Percentiles rank a stretch among this genome's conserved stretches.
phyloP scores from a whole-genome alignment of 2,797 vertebrate genomes.

The Gymnothorax javanicus region DNA sequence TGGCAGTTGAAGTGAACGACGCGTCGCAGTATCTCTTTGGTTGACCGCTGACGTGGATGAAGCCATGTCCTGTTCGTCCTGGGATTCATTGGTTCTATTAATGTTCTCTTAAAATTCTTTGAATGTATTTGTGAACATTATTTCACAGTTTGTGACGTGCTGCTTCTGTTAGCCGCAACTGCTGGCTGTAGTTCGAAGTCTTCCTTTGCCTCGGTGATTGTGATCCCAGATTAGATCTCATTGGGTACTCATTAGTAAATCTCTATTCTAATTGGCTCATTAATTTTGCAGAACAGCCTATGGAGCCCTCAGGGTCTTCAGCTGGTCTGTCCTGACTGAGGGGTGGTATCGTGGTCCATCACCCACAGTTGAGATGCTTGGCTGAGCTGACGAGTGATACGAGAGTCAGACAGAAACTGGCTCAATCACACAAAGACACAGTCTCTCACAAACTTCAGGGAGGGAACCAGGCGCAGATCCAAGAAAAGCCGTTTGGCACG shows the following conservation, averaged over 20 bases:
- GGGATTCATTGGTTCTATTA: background rate
- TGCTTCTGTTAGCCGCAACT: background rate
- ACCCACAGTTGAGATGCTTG: too few relatives aligned
- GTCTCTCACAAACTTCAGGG: too few relatives aligned
- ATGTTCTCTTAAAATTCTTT: background rate
- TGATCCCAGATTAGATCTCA: background rate
- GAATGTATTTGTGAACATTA: background rate
- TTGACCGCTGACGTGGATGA: background rate
- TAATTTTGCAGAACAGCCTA: background rate
- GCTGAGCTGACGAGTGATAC: too few relatives aligned
- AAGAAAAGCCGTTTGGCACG: too few relatives aligned
- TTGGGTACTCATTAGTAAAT: background rate
- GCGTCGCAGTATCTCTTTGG: background rate
- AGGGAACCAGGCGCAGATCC: too few relatives aligned
- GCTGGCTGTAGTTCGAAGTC: background rate
- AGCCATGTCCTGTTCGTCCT: background rate
- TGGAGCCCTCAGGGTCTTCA: too few relatives aligned
- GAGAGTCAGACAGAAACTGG: too few relatives aligned
- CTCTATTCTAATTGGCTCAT: background rate
- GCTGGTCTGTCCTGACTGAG: too few relatives aligned
- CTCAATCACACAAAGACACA: too few relatives aligned
- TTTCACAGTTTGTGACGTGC: background rate
- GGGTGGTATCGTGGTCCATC: too few relatives aligned
- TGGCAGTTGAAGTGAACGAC: background rate
- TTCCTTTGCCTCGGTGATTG: background rate